Conservation (phyloP, 2,888 invertebrate genomes). For the Diplazon laetatorius region DNA sequence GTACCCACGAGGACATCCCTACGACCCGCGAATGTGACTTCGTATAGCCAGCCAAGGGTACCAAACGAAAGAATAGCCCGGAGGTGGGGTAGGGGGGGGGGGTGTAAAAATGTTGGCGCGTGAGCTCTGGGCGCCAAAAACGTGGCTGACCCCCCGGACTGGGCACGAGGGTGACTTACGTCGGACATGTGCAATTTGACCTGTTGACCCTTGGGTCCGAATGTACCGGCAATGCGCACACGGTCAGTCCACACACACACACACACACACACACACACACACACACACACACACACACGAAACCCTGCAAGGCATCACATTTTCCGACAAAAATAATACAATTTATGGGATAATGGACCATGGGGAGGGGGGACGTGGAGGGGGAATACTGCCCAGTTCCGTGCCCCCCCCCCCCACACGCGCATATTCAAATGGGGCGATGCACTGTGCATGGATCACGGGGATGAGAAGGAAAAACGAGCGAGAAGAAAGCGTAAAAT, state of each 20-base stretch:
- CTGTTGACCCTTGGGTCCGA: conserved; percentile 77
- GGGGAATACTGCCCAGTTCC: conserved; percentile 37
- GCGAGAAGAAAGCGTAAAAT: conserved; percentile 31
- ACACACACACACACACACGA: conserved; percentile 59
- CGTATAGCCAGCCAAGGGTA: conserved; percentile 34
- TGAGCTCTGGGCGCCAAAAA: conserved; percentile 22
- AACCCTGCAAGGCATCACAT: conserved; percentile 76
- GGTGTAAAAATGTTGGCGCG: conserved; percentile 43
- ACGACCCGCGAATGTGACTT: conserved; percentile 64
- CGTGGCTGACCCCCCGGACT: conserved; percentile 55
- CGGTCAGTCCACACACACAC: conserved; percentile 38
- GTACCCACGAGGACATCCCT: conserved; percentile 17
- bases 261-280: conserved; percentile 61
- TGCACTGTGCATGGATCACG: conserved; percentile 32
- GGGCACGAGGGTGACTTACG: conserved; percentile 76
- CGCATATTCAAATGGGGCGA: conserved; percentile 61
- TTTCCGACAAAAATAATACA: conserved; percentile 83
- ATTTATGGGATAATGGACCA: conserved; percentile 81
- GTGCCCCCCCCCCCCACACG: conserved; percentile 47
- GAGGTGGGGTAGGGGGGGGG: too few species aligned
- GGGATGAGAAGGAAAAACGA: conserved; percentile 26
- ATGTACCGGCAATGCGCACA: conserved; percentile 38
- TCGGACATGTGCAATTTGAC: conserved; percentile 82
- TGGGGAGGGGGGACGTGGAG: conserved; percentile 52
- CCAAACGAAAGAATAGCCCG: conserved; percentile 1